Percentiles rank a stretch among this genome's conserved stretches.
Conservation (phyloP, 1,140 invertebrate genomes). For the Papilio dardanus region DNA sequence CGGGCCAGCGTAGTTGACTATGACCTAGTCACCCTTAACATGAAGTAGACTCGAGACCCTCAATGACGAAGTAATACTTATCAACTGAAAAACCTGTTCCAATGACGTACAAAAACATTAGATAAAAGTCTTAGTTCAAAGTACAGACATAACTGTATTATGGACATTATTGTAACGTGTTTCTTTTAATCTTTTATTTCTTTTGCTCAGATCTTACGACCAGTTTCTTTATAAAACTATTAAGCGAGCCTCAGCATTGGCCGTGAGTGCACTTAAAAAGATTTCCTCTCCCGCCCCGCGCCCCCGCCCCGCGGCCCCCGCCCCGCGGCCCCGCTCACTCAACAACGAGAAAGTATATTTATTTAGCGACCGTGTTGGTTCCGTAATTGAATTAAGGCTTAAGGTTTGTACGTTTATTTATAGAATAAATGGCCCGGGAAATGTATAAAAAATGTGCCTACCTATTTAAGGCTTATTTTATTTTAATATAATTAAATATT, state of each 20-base stretch:
- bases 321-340: not conserved
- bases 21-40: not conserved
- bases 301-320: not conserved
- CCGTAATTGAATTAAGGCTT: slow-evolving; percentile 11
- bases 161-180: not conserved
- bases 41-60: too few relatives aligned
- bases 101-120: not conserved
- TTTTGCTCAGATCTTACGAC: not conserved
- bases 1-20: not conserved
- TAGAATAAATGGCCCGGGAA: not conserved
- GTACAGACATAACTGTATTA: not conserved
- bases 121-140: not conserved
- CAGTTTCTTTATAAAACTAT: slow-evolving; percentile 6
- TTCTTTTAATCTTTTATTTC: not conserved
- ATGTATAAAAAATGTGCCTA: not conserved
- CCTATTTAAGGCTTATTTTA: not conserved
- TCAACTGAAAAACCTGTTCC: too few relatives aligned
- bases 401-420: not conserved
- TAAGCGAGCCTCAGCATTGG: not conserved
- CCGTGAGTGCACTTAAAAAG: slow-evolving; percentile 15
- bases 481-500: not conserved
- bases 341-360: slow-evolving; percentile 5
- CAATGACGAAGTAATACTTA: too few relatives aligned
- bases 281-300: not conserved
- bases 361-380: not conserved